phyloP scores from a whole-genome alignment of 2,888 invertebrate species.

The Netelia fuscicornis region DNA sequence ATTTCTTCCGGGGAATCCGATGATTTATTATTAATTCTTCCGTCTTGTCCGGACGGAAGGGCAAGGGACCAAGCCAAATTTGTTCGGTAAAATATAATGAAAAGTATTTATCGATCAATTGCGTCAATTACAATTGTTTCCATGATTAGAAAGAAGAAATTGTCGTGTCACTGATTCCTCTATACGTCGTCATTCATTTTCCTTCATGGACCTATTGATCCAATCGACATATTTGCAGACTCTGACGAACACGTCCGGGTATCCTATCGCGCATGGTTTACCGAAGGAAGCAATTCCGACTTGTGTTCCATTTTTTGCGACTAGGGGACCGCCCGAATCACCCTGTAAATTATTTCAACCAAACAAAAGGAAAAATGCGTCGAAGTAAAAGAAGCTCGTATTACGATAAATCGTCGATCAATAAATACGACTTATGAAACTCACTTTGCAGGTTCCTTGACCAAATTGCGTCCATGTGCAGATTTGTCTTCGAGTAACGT shows the following conservation, averaged over 20 bases:
- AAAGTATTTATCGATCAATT: too few relatives aligned
- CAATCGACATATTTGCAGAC: conserved; percentile 70
- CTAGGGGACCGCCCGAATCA: conserved; percentile 75
- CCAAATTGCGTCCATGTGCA: conserved; percentile 79
- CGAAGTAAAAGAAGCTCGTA: background rate
- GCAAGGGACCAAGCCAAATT: too few relatives aligned
- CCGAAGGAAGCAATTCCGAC: conserved; percentile 78
- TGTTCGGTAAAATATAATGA: too few relatives aligned
- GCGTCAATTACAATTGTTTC: too few relatives aligned
- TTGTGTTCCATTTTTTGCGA: conserved; percentile 69
- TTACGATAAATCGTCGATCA: background rate
- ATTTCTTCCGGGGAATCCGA: too few relatives aligned
- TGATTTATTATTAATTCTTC: too few relatives aligned
- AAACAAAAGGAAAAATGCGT: background rate
- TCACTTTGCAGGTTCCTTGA: conserved; percentile 81
- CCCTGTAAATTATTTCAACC: conserved; percentile 64
- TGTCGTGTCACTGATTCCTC: background rate
- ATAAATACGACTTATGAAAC: conserved; percentile 41
- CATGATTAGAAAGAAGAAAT: background rate
- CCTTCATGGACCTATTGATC: conserved; percentile 57
- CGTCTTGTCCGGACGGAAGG: too few relatives aligned
- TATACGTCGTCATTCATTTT: background rate
- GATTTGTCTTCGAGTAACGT: conserved; percentile 73
- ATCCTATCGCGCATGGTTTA: conserved; percentile 71
- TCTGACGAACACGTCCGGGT: conserved; percentile 74